Evolutionary conservation across 1,140 invertebrate species (phyloP), one percentile per base, ranked within the genome.

Genomic region (Anastrepha ludens): DNA sequence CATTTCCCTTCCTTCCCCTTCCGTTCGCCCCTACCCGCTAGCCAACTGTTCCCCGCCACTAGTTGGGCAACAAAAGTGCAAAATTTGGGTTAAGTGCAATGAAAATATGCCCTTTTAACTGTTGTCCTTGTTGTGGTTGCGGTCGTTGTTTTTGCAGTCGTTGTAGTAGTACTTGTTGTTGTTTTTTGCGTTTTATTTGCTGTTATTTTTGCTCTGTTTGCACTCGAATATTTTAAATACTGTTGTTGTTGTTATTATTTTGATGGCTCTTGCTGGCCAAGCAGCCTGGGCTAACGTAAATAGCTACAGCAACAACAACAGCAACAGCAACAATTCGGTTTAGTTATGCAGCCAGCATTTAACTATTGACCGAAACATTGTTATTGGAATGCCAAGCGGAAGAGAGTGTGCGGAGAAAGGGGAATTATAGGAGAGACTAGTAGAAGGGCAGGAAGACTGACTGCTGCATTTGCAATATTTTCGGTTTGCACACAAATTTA

Each of bases 21-120:
- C 50, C 50, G 2, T 55, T 55, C 50, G 0, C 6, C 50, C 6
- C 6, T n/a, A 4, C 13, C 13, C 67, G 41, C 17, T 44, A 74
- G 15, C 67, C 74, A 17, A 50, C 64, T 1, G n/a, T 5, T 6
- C 29, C 6, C 64, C 11, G 29, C 20, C 64, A 67, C 6, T 81
- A n/a, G 47, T 81, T 81, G 74, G 47, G 47, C 74, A 81, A 81
- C 47, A 81, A 81, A 81, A 81, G 47, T 81, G 47, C 74, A 81
- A 81, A 81, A 81, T 81, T 81, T 81, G 74, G 74, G 74, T 81
- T 81, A 81, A 81, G 74, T 81, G 74, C 74, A 81, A 81, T 81
- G 74, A 81, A 81, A 81, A 81, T 81, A 81, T 81, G 41, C 74
- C 74, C 74, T 81, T 81, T 81, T 81, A 81, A 81, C 74, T 81